A percentile compares a stretch with the other conserved stretches of the same genome.
Conservation (phyloP, 2,888 invertebrate species). For the Mesorhabditis spiculigera region DNA sequence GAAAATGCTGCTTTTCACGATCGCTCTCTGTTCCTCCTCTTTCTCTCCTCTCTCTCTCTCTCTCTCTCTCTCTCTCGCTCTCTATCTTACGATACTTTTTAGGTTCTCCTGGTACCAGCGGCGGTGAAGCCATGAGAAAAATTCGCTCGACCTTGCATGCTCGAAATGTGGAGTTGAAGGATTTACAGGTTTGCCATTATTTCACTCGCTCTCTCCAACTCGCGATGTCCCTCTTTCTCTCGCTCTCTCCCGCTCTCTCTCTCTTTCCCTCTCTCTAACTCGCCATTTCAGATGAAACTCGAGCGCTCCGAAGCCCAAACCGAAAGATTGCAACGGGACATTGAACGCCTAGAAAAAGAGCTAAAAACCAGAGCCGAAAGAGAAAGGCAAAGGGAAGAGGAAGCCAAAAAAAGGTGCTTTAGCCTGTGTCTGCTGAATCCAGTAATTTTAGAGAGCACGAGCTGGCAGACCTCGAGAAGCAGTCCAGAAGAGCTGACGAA, state of each 20-base stretch:
- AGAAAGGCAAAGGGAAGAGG: slow-evolving; percentile 22
- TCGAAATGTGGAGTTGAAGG: neutral
- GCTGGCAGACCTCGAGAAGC: slow-evolving; percentile 26
- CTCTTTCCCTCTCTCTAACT: neutral
- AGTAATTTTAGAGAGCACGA: slow-evolving; percentile 13
- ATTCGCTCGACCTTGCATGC: neutral
- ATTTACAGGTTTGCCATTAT: neutral
- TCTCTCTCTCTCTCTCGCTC: neutral
- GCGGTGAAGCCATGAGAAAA: neutral
- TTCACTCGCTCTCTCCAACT: neutral
- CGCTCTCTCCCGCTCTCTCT: too few species aligned
- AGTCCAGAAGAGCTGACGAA: slow-evolving; percentile 18
- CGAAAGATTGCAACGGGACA: neutral
- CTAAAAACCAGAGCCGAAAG: slow-evolving; percentile 21
- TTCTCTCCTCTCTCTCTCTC: too few species aligned
- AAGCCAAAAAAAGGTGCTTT: slow-evolving; percentile 6
- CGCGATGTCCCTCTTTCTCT: too few species aligned
- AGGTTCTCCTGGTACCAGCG: neutral
- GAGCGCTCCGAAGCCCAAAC: neutral
- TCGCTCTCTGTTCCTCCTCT: neutral
- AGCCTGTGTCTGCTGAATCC: neutral
- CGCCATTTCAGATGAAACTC: neutral
- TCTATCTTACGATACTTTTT: neutral
- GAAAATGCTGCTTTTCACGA: neutral
- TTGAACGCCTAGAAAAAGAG: slow-evolving; percentile 2